Evolutionary conservation across 1,140 invertebrate species (phyloP).

Genomic region (Callitettix versicolor): DNA sequence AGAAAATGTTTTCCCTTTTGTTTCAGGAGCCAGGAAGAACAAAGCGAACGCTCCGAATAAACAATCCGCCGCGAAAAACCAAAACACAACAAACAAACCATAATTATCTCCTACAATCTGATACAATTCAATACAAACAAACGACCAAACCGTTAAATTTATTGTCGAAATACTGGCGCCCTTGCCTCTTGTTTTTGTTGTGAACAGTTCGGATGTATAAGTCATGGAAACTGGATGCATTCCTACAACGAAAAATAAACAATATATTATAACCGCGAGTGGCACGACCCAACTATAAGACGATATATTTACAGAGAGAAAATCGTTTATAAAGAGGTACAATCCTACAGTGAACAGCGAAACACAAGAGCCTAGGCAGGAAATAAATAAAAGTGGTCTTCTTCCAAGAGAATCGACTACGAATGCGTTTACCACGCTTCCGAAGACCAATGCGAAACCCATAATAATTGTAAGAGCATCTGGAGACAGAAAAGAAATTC

Average conservation of each 20-base stretch:
- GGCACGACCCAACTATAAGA: conserved; percentile 17
- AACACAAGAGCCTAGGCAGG: conserved; percentile 14
- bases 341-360: background rate
- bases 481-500: conserved; percentile 25
- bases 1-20: too few species aligned
- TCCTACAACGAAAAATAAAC: conserved; percentile 18
- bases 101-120: conserved; percentile 42
- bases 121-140: conserved; percentile 69
- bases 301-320: too few species aligned
- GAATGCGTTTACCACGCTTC: conserved; percentile 28
- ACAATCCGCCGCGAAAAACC: conserved; percentile 65
- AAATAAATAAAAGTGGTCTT: conserved; percentile 35
- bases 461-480: conserved; percentile 29
- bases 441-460: conserved; percentile 28
- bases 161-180: conserved; percentile 12
- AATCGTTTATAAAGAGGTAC: background rate
- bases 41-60: conserved; percentile 51
- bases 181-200: conserved; percentile 15
- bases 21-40: too few species aligned
- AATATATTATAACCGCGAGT: conserved; percentile 12
- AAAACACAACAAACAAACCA: conserved; percentile 57
- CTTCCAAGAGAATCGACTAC: conserved; percentile 32
- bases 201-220: conserved; percentile 19
- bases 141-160: conserved; percentile 17
- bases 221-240: conserved; percentile 17